A percentile compares a stretch with the other conserved stretches of the same genome.
Conservation (phyloP, 2,113 vertebrate genomes). For the Cettia cetti region DNA sequence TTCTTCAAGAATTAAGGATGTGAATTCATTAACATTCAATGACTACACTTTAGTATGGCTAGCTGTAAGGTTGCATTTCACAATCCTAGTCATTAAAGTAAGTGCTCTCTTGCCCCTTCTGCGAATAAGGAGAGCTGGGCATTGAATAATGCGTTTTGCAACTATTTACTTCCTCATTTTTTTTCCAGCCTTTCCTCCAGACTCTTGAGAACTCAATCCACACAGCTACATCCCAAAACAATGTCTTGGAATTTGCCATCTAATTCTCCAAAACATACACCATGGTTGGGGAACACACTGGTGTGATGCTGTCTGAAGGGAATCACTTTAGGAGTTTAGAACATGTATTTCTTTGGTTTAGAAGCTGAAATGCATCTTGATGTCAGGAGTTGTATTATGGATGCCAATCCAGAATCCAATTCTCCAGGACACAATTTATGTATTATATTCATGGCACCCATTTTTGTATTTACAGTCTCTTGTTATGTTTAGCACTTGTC, state of each 20-base stretch:
- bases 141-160: background rate
- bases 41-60: background rate
- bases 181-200: background rate
- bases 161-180: background rate
- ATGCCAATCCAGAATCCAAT: background rate
- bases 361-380: background rate
- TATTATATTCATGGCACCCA: background rate
- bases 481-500: background rate
- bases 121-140: background rate
- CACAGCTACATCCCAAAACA: background rate
- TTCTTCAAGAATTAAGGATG: background rate
- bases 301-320: background rate
- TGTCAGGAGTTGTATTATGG: background rate
- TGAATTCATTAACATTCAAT: background rate
- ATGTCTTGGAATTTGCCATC: background rate
- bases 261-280: background rate
- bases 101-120: background rate
- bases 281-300: rapidly evolving
- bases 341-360: background rate
- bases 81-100: background rate
- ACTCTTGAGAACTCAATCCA: background rate
- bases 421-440: background rate
- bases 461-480: background rate
- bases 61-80: background rate
- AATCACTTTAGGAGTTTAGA: background rate